Base-by-base conservation (phyloP, 30 jellyfish, hydroid and myxozoan species). In the Phacellophora camtschatica region DNA sequence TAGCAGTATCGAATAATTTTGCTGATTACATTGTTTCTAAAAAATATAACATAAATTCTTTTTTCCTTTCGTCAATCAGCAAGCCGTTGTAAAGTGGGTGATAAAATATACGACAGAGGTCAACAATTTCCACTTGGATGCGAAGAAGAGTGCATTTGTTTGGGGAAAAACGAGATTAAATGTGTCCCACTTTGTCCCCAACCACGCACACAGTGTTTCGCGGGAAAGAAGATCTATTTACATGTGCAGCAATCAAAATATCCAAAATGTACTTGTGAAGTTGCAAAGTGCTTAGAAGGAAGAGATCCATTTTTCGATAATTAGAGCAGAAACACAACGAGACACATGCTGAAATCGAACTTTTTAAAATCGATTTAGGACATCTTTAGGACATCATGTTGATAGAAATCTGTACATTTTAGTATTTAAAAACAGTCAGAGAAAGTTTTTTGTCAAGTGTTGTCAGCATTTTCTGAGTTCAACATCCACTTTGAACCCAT, bases 181-280 rank as follows among this genome's bases (percentile, higher is more conserved):
- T 74, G 87, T 23, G 46, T 35, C 7, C 87, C 73, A 27, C 87
- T 74, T 6, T 74, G 87, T 51, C 63, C 76, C 12, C 2, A 9
- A 18, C 37, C 5, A 15, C 0, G 35, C 15, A 9, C 7, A 12
- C 20, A 39, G 36, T 74, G 87, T 34, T 45, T 20, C 24, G 77
- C 22, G 30, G 75, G 87, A 22, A 3, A 24, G 4, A 11, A 10
- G 15, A 30, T 15, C 13, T 28, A 50, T 16, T 8, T 25, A 9
- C 45, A 41, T 16, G 13, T 12, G 20, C 23, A 13, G 66, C 34
- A 32, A 11, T 22, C 77, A 51, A 55, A 31, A 53, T 74, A 74
- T 16, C 66, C 76, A 3, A 30, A 30, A 13, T 74, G 87, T 35
- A 51, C 30, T 23, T 74, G 87, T 31, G 18, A 32, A 15, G 71